Base-by-base conservation (phyloP, 2,113 vertebrate species). In the Jaculus jaculus region DNA sequence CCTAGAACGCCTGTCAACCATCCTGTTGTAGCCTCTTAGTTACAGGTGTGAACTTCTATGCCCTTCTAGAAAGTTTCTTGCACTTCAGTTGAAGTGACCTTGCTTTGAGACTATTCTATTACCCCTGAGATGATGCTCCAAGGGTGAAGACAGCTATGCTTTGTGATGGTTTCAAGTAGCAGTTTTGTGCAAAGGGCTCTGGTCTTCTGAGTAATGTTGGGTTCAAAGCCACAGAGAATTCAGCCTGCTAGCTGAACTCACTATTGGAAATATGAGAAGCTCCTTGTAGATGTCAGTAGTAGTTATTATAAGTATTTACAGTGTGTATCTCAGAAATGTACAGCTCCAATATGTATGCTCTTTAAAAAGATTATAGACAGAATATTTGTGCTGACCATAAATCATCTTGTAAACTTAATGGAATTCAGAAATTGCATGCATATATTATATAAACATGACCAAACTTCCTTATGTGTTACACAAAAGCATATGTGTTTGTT, bases 101-200 rank as follows among this genome's bases (percentile, higher is more conserved):
- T 32, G 51, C 61, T 91, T 94, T 75, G 39, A 73, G 61, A 68
- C 10, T 39, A 39, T 69, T n/a, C 39, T 83, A 61, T 82, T 83
- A n/a, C 5, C 86, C 61, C 10, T 72, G 94, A 66, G 34, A 4
- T 90, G 84, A 80, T 65, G 6, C 54, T 92, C 74, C 54, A 71
- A 15, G 65, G 42, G 0, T 18, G 80, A 81, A 92, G 37, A 58
- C 74, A 92, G 69, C 80, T 84, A 77, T 75, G 89, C 34, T 96
- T 93, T 77, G 81, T 39, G 66, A 73, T 85, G 82, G 90, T 61
- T 93, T 92, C 90, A 95, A 32, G 78, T 84, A 93, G 88, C 90
- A 90, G 37, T 94, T 96, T 39, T 87, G 89, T 39, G 89, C 74
- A 83, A 81, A 96, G 97, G 77, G 84, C 80, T 96, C 95, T 20